These are phyloP conservation scores for Amaurobius ferox DNA, from an alignment of 2,888 invertebrate genomes.

Conservation along the genomic window DNA sequence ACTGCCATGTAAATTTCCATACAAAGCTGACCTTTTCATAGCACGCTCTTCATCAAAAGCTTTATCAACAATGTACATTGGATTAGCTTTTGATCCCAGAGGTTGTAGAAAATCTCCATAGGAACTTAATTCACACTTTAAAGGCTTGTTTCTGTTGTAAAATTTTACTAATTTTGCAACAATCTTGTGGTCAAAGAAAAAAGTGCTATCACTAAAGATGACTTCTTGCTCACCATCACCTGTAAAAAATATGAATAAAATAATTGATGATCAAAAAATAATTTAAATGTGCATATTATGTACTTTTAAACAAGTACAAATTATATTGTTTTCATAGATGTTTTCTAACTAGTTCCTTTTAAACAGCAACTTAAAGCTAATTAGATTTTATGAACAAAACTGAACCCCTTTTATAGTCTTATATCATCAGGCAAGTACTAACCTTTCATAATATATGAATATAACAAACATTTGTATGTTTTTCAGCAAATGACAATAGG, in stretches of 20 bases:
- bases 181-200: slow-evolving; percentile 78
- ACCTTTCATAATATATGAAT: too few relatives aligned
- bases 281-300: too few relatives aligned
- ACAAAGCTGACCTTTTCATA: slow-evolving; percentile 76
- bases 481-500: too few relatives aligned
- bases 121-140: slow-evolving; percentile 79
- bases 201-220: slow-evolving; percentile 79
- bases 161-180: slow-evolving; percentile 76
- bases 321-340: too few relatives aligned
- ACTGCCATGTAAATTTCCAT: slow-evolving; percentile 75
- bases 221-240: slow-evolving; percentile 66
- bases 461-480: too few relatives aligned
- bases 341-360: too few relatives aligned
- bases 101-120: slow-evolving; percentile 79
- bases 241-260: not conserved
- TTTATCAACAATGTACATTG: slow-evolving; percentile 76
- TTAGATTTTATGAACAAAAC: too few relatives aligned
- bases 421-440: too few relatives aligned
- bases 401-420: too few relatives aligned
- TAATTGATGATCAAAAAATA: too few relatives aligned
- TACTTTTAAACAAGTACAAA: too few relatives aligned
- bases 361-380: too few relatives aligned
- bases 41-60: slow-evolving; percentile 76
- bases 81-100: slow-evolving; percentile 76
- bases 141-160: slow-evolving; percentile 75